Conservation (phyloP, 2,113 vertebrate genomes). For the Rhipidura dahli region DNA sequence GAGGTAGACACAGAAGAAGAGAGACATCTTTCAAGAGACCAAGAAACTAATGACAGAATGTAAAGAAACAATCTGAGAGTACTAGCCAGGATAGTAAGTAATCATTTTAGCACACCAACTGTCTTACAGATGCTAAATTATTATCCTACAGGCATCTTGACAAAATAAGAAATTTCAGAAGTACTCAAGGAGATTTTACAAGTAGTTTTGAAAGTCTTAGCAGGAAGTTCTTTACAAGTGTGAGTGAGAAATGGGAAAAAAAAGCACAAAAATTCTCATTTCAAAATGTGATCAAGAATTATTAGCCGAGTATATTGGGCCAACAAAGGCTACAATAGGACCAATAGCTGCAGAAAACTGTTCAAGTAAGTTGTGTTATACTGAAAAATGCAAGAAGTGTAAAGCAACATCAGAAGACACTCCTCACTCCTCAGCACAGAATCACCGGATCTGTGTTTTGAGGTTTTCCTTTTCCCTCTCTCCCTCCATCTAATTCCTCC, state of each 20-base stretch:
- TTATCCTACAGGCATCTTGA: background rate
- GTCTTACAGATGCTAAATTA: background rate
- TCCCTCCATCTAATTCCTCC: background rate
- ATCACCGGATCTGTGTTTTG: background rate
- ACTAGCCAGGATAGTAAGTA: background rate
- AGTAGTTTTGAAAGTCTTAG: background rate
- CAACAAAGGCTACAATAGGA: background rate
- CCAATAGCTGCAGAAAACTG: background rate
- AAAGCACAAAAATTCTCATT: background rate
- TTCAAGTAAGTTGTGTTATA: background rate
- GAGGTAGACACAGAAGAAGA: background rate
- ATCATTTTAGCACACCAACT: background rate
- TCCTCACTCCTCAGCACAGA: background rate
- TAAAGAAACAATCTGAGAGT: background rate
- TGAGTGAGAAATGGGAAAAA: background rate
- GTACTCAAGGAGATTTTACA: background rate
- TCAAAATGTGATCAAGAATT: background rate
- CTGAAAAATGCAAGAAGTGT: background rate
- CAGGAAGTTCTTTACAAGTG: background rate
- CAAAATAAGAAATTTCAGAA: background rate
- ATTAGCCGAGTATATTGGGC: background rate
- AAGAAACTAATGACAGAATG: background rate
- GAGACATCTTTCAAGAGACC: background rate
- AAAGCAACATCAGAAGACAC: background rate
- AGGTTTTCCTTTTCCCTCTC: background rate